These are phyloP conservation scores for Mesocricetus auratus DNA, from an alignment of 2,113 vertebrate species.

Conservation along the genomic window DNA sequence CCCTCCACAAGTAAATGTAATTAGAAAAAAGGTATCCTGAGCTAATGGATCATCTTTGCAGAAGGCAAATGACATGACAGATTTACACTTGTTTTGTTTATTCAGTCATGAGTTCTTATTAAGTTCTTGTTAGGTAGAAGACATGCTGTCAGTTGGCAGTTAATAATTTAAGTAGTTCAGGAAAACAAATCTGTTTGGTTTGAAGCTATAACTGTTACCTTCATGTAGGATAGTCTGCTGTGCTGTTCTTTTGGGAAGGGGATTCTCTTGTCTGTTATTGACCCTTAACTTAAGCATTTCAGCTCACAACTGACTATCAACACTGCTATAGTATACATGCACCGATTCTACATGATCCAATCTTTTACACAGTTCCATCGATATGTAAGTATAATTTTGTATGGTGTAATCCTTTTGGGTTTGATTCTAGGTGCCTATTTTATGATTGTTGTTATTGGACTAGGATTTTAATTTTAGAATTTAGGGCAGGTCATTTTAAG, in stretches of 20 bases:
- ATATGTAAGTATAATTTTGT: slow-evolving; percentile 90
- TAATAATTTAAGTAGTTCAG: slow-evolving; percentile 46
- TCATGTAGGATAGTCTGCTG: neutral
- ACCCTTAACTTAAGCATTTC: slow-evolving; percentile 86
- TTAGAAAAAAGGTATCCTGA: neutral
- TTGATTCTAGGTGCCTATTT: slow-evolving; percentile 17
- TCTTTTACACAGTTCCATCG: slow-evolving; percentile 97
- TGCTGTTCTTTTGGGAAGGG: neutral
- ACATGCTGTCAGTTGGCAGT: neutral
- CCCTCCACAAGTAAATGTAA: neutral
- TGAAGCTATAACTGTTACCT: slow-evolving; percentile 40
- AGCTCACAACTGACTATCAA: slow-evolving; percentile 98
- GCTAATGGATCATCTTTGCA: neutral
- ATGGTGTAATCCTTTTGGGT: slow-evolving; percentile 2
- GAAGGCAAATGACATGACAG: neutral
- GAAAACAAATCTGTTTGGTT: slow-evolving; percentile 31
- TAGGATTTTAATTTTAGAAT: slow-evolving; percentile 56
- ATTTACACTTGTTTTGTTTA: slow-evolving; percentile 47
- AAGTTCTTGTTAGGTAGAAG: neutral
- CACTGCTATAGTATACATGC: slow-evolving; percentile 98
- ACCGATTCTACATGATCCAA: slow-evolving; percentile 99
- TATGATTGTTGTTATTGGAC: slow-evolving; percentile 50
- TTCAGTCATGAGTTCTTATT: slow-evolving; percentile 37
- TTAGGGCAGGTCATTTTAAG: slow-evolving; percentile 24
- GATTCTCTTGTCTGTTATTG: neutral